Evolutionary conservation across 2,888 invertebrate genomes (phyloP), one percentile per base, ranked within the genome.

Genomic region (Nasonovia ribisnigri): DNA sequence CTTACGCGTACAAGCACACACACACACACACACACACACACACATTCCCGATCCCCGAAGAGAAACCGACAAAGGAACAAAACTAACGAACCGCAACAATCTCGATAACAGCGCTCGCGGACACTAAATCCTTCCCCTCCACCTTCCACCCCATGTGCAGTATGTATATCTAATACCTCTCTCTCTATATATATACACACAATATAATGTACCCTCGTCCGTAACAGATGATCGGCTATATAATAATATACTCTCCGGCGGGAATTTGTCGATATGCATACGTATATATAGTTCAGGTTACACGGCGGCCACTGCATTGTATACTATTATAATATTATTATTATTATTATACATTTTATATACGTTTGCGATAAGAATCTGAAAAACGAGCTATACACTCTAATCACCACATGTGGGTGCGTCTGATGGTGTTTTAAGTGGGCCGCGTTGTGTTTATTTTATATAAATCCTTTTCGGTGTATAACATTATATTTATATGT

Each of bases 11-110:
- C 46, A 43, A 60, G 48, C 77, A 26, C 51, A 77, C 77, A 26
- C 51, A 77, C 60, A 60, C 57, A 36, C 77, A 84, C 77, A 60
- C 48, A 42, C 54, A 5, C 51, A 51, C 57, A 11, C 86, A 20
- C 91, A 6, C 46, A 42, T 86, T 8, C 36, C 36, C 77, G 77
- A 67, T 67, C n/a, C 42, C 86, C 86, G 60, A 88, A 67, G 67
- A 46, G 67, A 43, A 60, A 51, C 84, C 89, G 88, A 93, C 93
- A 93, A 93, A 89, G 93, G 89, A 93, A 84, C 93, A 57, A 93
- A 90, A 84, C 93, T 90, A 93, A 93, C 93, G 93, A 93, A 93
- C 93, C 93, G 93, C 89, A 57, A 90, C 93, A 90, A 93, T 93
- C 93, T 89, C 93, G 93, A 93, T 93, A 93, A 93, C 93, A 54